These are phyloP conservation scores for Hippocampus guttulatus DNA, from an alignment of 2,113 vertebrate species.

Conservation along the genomic window DNA sequence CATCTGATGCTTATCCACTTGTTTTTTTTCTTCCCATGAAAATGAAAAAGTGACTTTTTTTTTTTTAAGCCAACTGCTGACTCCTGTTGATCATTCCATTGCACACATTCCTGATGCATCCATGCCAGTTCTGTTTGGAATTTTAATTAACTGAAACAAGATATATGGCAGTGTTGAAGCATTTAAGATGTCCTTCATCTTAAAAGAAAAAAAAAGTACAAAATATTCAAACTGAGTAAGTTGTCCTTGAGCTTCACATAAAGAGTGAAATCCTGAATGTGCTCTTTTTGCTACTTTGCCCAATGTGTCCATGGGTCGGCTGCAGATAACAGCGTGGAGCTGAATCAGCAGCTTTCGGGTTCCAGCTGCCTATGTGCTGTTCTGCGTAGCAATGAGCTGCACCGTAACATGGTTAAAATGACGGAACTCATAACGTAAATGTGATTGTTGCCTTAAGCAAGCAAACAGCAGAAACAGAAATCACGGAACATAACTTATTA, in stretches of 20 bases:
- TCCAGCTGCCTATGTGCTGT: conserved; percentile 9
- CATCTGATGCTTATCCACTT: not conserved
- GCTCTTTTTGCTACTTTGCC: conserved; percentile 22
- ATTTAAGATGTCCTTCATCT: no score
- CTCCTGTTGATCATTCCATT: conserved; percentile 14
- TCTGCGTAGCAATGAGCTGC: conserved; percentile 11
- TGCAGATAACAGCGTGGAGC: conserved; percentile 10
- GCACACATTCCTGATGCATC: conserved; percentile 8
- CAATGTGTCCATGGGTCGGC: conserved; percentile 16
- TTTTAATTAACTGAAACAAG: not conserved
- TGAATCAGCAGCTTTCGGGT: conserved; percentile 15
- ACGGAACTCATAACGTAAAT: conserved; percentile 8
- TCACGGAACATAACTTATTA: not conserved
- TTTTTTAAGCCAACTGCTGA: conserved; percentile 3
- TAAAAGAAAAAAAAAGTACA: not conserved
- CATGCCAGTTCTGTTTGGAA: not conserved
- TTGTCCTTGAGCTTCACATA: not conserved
- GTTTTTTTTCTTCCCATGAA: not conserved
- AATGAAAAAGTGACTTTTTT: not conserved
- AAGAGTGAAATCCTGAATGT: conserved; percentile 10
- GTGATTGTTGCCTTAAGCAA: conserved; percentile 1
- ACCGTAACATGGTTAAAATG: conserved; percentile 17
- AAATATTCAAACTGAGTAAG: not conserved
- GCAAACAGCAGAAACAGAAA: not conserved
- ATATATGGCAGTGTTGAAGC: not conserved